Base-by-base conservation (phyloP, 2,888 invertebrate species). In the Trachelus tabidus region DNA sequence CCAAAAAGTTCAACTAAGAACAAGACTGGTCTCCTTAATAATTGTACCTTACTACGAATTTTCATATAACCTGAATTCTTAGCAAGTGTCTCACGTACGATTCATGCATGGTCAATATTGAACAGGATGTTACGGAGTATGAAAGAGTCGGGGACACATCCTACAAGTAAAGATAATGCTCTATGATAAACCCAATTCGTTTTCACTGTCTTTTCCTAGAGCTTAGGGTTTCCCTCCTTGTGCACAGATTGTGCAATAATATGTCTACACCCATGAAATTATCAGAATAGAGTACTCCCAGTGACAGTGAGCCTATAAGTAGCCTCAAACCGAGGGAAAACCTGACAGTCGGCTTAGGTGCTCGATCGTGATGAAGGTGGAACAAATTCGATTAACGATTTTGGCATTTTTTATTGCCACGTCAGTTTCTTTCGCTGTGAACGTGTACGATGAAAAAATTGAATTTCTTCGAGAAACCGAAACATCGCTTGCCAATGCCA, bases 101-200 rank as follows among this genome's bases (percentile, higher is more conserved):
- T 88, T 87, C 87, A 86, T 80, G 76, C 77, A 81, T 69, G 76
- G 85, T 88, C 85, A 90, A 91, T 90, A 89, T 91, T 91, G 87
- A 83, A 90, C 89, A 88, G 88, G 89, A 90, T 88, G 85, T 68
- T 85, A 82, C 83, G 75, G 80, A 81, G 80, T 75, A 75, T 77
- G 81, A 75, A 77, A 80, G 84, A 23, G 56, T 56, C 34, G 71
- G 31, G 31, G 33, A 71, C 71, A 71, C 31, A 31, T 71, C 71
- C 31, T 71, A 71, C 71, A 2, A 34, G 31, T 81, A 82, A 75
- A 83, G 82, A 84, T 81, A 83, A 82, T 82, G 31, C 56, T 33
- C 75, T 69, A 71, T 35, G 68, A 77, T 30, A 69, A 77, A 71
- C 33, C 31, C 71, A 34, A 33, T 12, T 33, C 71, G 34, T 71